phyloP scores from a whole-genome alignment of 2,888 invertebrate species.

The Platynereis dumerilii region DNA sequence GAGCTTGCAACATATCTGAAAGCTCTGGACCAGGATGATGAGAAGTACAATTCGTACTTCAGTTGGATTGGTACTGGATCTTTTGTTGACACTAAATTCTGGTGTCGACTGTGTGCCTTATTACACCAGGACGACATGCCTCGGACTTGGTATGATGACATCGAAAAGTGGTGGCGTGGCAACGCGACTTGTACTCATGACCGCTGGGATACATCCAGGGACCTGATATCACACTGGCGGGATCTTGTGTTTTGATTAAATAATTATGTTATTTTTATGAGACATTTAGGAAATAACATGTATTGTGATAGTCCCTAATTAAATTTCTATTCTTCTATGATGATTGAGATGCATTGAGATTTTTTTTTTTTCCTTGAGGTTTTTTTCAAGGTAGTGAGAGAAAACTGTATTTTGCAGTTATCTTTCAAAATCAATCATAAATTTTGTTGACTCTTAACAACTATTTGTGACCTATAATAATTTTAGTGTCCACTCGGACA shows the following conservation, averaged over 20 bases:
- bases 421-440: too few species aligned
- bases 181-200: slow-evolving; percentile 22
- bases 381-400: too few species aligned
- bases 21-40: slow-evolving; percentile 84
- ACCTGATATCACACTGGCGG: slow-evolving; percentile 17
- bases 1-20: slow-evolving; percentile 87
- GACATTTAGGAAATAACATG: too few species aligned
- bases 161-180: slow-evolving; percentile 34
- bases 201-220: slow-evolving; percentile 8
- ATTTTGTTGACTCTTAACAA: too few species aligned
- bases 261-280: background rate
- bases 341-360: too few species aligned
- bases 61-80: slow-evolving; percentile 93
- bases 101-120: slow-evolving; percentile 84
- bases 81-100: slow-evolving; percentile 94
- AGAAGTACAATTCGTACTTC: slow-evolving; percentile 92
- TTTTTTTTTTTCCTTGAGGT: too few species aligned
- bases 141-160: slow-evolving; percentile 18
- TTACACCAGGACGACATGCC: slow-evolving; percentile 37
- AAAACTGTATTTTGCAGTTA: too few species aligned
- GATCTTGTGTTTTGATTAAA: background rate
- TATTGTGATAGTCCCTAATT: too few species aligned
- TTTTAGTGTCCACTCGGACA: too few species aligned
- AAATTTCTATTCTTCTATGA: too few species aligned
- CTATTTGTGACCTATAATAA: too few species aligned